A percentile compares a stretch with the other conserved stretches of the same genome.
Evolutionary conservation across 2,113 vertebrate genomes (phyloP).

Genomic region (Rousettus leschenaultii): DNA sequence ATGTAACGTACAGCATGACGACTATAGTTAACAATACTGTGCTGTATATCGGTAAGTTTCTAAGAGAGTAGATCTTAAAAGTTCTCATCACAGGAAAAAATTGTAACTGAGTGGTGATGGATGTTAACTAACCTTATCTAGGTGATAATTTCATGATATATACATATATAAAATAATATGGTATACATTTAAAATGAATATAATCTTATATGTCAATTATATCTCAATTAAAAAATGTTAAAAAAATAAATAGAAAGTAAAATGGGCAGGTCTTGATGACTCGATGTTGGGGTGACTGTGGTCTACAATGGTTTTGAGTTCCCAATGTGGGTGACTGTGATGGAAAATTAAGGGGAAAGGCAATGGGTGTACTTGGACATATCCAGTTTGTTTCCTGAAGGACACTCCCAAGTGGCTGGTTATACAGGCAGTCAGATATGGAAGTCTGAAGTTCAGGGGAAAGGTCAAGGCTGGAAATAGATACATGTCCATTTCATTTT

Average conservation of each 20-base stretch:
- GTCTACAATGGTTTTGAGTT: background rate
- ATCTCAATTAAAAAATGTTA: background rate
- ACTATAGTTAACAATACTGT: background rate
- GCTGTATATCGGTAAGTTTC: background rate
- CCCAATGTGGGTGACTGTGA: background rate
- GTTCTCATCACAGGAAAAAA: background rate
- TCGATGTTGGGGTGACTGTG: background rate
- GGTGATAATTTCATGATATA: background rate
- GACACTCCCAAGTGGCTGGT: background rate
- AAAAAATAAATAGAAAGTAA: background rate
- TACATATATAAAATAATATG: background rate
- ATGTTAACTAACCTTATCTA: background rate
- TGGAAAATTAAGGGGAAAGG: background rate
- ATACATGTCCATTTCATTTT: background rate
- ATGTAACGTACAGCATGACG: background rate
- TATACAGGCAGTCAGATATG: background rate
- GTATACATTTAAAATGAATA: background rate
- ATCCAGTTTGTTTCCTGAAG: background rate
- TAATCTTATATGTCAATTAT: background rate
- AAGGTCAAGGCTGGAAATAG: background rate
- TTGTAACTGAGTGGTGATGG: background rate
- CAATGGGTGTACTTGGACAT: background rate
- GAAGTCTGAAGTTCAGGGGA: background rate
- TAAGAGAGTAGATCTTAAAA: background rate
- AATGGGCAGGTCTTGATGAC: background rate